phyloP scores from a whole-genome alignment of 2,797 vertebrate species.

The Melanogrammus aeglefinus region DNA sequence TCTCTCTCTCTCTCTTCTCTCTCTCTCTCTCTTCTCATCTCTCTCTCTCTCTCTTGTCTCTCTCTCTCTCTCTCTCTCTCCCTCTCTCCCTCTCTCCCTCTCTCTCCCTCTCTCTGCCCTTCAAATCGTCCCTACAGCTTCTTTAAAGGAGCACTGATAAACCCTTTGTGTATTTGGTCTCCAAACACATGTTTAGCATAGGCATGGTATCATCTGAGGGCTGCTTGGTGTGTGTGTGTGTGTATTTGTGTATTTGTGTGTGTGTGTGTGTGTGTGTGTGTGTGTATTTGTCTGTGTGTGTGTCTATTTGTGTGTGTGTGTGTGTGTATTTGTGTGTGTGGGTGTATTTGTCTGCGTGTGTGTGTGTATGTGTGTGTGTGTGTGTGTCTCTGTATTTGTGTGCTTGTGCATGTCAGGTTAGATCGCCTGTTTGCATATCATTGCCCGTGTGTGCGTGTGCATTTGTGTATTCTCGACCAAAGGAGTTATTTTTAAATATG shows the following conservation, averaged over 20 bases:
- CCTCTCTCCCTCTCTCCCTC: too few relatives aligned
- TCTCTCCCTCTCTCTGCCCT: too few relatives aligned
- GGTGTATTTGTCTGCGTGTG: neutral
- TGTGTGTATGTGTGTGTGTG: constrained; percentile 1
- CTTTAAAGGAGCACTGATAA: too few relatives aligned
- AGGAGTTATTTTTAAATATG: neutral
- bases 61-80: too few relatives aligned
- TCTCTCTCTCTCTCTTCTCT: too few relatives aligned
- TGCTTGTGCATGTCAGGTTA: neutral
- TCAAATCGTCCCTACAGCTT: too few relatives aligned
- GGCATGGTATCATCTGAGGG: constrained; percentile 26
- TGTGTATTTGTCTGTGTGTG: neutral
- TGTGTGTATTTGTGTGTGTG: neutral
- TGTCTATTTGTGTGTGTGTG: constrained; percentile 5
- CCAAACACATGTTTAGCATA: constrained; percentile 10
- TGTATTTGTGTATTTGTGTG: neutral
- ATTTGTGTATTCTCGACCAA: neutral
- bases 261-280: constrained; percentile 6
- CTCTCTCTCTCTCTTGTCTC: too few relatives aligned
- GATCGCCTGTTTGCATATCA: constrained; percentile 20
- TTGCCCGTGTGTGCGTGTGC: neutral
- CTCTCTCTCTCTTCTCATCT: too few relatives aligned
- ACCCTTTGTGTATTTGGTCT: constrained; percentile 5
- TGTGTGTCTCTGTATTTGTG: neutral
- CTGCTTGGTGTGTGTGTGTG: neutral